A percentile compares a stretch with the other conserved stretches of the same genome.
These are phyloP conservation scores for Echiichthys vipera DNA, from an alignment of 2,797 vertebrate species.

Conservation along the genomic window DNA sequence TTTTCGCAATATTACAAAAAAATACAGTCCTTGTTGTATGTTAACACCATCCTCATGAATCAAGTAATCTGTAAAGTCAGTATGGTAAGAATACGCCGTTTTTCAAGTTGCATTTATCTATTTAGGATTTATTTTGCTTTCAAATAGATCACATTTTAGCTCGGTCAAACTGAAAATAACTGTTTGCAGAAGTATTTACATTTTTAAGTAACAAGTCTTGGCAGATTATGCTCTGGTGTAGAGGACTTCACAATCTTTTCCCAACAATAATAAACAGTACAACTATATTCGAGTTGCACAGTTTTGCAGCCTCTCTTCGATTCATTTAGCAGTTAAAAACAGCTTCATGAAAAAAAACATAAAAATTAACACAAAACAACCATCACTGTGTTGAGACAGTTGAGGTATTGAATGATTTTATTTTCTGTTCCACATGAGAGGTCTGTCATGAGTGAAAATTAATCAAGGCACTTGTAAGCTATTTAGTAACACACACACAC, in stretches of 20 bases:
- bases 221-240: neutral
- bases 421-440: conserved; percentile 18
- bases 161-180: neutral
- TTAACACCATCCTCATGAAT: neutral
- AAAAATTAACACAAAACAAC: neutral
- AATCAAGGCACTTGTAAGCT: conserved; percentile 10
- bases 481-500: neutral
- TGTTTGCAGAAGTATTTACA: neutral
- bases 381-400: conserved; percentile 2
- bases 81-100: neutral
- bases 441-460: conserved; percentile 14
- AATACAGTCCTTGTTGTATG: too few species aligned
- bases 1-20: too few species aligned
- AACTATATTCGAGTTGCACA: neutral
- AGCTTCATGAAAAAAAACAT: neutral
- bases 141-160: neutral
- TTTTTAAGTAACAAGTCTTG: neutral
- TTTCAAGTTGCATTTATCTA: neutral
- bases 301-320: neutral
- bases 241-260: too few species aligned
- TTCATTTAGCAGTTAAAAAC: neutral
- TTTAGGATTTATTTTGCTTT: conserved; percentile 1
- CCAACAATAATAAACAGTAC: neutral
- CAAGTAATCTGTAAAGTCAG: neutral
- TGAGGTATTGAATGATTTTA: conserved; percentile 17